A percentile compares a stretch with the other conserved stretches of the same genome.
phyloP scores from a whole-genome alignment of 2,113 vertebrate genomes.

The Salvator merianae region DNA sequence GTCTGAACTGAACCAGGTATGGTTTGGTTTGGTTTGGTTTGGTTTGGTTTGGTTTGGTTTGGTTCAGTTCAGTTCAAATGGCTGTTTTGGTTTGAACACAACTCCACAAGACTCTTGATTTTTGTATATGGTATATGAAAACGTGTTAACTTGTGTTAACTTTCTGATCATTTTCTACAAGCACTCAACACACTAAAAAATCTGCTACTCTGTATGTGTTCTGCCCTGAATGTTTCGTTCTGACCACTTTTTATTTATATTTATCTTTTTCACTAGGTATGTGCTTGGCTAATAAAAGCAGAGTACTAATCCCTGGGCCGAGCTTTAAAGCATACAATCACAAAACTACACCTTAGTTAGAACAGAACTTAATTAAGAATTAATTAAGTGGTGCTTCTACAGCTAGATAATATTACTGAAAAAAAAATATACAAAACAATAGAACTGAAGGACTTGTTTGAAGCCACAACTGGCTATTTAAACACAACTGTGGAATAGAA shows the following conservation, averaged over 20 bases:
- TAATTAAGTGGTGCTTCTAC: neutral
- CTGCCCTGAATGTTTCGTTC: neutral
- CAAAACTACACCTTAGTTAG: neutral
- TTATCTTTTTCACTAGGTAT: conserved; percentile 6
- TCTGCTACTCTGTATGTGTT: neutral
- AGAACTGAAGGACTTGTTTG: neutral
- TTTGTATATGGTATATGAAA: too few species aligned
- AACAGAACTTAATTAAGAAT: neutral
- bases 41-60: too few species aligned
- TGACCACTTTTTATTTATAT: rapidly evolving
- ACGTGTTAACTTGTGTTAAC: too few species aligned
- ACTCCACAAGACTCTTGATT: too few species aligned
- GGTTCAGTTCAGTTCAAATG: too few species aligned
- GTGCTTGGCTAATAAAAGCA: neutral
- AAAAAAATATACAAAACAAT: neutral
- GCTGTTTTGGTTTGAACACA: too few species aligned
- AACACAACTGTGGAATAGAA: neutral
- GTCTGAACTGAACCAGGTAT: too few species aligned
- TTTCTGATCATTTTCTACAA: neutral
- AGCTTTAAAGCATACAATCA: neutral
- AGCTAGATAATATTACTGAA: neutral
- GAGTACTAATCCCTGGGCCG: neutral
- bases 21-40: too few species aligned
- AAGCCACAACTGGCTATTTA: neutral
- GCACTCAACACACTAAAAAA: neutral